Conservation (phyloP, 2,113 vertebrate species). For the Gavialis gangeticus region DNA sequence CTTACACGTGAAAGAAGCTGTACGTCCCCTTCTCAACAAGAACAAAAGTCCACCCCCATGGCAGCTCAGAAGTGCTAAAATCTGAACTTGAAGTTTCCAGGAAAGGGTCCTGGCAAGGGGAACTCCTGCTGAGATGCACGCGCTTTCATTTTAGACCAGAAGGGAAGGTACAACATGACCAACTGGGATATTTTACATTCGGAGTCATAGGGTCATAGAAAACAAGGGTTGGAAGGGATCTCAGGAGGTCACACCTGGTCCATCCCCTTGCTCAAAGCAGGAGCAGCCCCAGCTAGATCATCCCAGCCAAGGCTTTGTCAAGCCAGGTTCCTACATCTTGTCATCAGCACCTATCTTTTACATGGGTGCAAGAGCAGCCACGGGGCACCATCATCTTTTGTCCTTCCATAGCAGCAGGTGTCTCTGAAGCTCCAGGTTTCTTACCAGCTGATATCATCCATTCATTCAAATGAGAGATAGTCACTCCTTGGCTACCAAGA, state of each 20-base stretch:
- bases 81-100: background rate
- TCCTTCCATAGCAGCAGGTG: background rate
- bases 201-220: background rate
- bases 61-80: background rate
- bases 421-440: background rate
- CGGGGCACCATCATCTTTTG: background rate
- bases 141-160: background rate
- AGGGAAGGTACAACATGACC: background rate
- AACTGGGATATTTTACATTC: accelerated
- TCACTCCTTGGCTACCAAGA: background rate
- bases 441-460: background rate
- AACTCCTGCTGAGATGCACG: background rate
- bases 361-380: background rate
- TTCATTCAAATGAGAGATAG: accelerated
- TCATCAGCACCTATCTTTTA: background rate
- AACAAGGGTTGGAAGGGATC: too few species aligned
- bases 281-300: too few species aligned
- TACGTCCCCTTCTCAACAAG: background rate
- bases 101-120: background rate
- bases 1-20: accelerated
- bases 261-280: too few species aligned
- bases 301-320: too few species aligned
- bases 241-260: too few species aligned
- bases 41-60: background rate
- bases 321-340: accelerated